These are phyloP conservation scores for Archaeoteleia sp. DNA, from an alignment of 2,888 invertebrate species.

Conservation along the genomic window DNA sequence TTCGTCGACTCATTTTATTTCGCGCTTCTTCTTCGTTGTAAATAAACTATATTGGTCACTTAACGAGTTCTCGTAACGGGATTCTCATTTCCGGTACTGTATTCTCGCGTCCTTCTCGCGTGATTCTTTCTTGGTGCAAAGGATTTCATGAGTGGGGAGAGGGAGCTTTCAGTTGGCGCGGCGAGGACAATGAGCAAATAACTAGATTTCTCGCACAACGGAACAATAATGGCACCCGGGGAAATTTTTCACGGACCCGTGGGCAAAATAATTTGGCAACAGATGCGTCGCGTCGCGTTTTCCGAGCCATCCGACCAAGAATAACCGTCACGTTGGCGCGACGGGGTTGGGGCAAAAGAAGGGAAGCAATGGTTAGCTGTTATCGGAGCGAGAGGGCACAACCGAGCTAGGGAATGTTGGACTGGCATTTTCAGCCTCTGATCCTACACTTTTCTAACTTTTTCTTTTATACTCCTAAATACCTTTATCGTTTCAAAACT, in stretches of 20 bases:
- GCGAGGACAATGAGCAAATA: slow-evolving; percentile 67
- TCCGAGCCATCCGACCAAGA: slow-evolving; percentile 73
- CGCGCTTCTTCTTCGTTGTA: slow-evolving; percentile 13
- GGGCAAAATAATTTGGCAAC: slow-evolving; percentile 75
- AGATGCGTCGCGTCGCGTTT: slow-evolving; percentile 72
- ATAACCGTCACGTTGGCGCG: slow-evolving; percentile 63
- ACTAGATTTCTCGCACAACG: slow-evolving; percentile 71
- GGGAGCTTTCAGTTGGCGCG: slow-evolving; percentile 42
- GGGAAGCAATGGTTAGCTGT: slow-evolving; percentile 26
- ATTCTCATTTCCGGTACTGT: slow-evolving; percentile 42
- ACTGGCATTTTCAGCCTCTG: not conserved
- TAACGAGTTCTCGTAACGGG: slow-evolving; percentile 42
- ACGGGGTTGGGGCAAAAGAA: slow-evolving; percentile 39
- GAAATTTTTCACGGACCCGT: slow-evolving; percentile 73
- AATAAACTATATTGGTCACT: slow-evolving; percentile 48
- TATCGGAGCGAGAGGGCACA: slow-evolving; percentile 21
- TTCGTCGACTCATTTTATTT: slow-evolving; percentile 27
- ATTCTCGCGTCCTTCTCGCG: slow-evolving; percentile 30
- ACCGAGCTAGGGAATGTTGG: slow-evolving; percentile 8
- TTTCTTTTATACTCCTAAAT: slow-evolving; percentile 13
- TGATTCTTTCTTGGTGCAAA: slow-evolving; percentile 19
- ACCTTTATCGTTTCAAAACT: slow-evolving; percentile 14
- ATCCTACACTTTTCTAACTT: slow-evolving; percentile 5
- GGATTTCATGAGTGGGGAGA: slow-evolving; percentile 8
- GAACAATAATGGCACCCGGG: slow-evolving; percentile 71